Percentiles rank a stretch among this genome's conserved stretches.
Evolutionary conservation across 2,113 vertebrate genomes (phyloP).

Genomic region (Poeciliopsis prolifica): DNA sequence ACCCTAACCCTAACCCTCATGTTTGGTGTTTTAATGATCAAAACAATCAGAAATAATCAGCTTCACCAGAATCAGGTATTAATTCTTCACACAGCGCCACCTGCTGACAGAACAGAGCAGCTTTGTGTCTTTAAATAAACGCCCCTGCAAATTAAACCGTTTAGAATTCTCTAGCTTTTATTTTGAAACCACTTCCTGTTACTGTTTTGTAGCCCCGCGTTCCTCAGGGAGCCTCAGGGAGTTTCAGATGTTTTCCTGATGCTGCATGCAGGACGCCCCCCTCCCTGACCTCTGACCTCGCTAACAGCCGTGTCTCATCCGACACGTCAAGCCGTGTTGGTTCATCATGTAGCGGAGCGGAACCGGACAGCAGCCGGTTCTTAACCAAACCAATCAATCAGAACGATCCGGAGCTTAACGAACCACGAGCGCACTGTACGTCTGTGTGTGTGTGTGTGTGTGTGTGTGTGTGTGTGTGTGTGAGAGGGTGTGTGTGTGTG

Average conservation of each 20-base stretch:
- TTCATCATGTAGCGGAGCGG: slow-evolving; percentile 37
- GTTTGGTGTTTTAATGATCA: no score
- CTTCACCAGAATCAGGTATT: no score
- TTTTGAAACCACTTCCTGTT: no score
- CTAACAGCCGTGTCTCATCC: slow-evolving; percentile 40
- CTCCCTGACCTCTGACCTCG: not conserved
- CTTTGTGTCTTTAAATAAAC: not conserved
- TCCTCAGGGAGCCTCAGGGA: no score
- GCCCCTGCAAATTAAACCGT: not conserved
- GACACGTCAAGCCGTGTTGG: slow-evolving; percentile 60
- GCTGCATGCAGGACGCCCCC: not conserved
- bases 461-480: not conserved
- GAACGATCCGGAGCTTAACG: slow-evolving; percentile 44
- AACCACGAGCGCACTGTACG: slow-evolving; percentile 16
- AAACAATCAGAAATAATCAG: no score
- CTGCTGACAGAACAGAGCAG: not conserved
- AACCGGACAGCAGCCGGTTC: slow-evolving; percentile 47
- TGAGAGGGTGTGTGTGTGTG: no score
- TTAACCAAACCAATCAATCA: slow-evolving; percentile 63
- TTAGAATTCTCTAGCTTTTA: no score
- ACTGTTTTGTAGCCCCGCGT: no score
- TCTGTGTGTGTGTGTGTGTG: not conserved
- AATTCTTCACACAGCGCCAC: not conserved
- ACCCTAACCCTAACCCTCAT: no score
- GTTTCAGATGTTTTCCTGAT: no score